Evolutionary conservation across 2,888 invertebrate species (phyloP), one percentile per base, ranked within the genome.

Genomic region (Acleris laterana): DNA sequence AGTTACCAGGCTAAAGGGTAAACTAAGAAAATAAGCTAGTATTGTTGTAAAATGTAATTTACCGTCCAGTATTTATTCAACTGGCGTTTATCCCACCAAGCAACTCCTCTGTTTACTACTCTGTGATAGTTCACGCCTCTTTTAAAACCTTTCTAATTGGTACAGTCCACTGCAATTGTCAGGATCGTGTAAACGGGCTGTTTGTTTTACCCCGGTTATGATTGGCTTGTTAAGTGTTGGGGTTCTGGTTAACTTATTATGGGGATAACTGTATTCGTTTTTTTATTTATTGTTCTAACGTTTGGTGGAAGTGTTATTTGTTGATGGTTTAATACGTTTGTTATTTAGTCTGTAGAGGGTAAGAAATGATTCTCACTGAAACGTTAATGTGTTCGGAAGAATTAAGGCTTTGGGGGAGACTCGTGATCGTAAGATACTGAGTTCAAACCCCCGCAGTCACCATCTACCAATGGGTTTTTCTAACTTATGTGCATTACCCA

Each of bases 111-210:
- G 20, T 60, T 60, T 17, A 48, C 38, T 13, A 25, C 22, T 16
- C 25, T 55, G 53, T 64, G 53, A 60, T 49, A 55, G 42, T 49
- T 59, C 52, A 55, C 59, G 49, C 59, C 64, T 64, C 22, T 64
- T 64, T 59, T 50, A 55, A 64, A 65, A 51, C 51, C 44, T 48
- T 38, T 48, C 66, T 66, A 65, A 65, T 62, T 66, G 66, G 46
- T 48, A 66, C 46, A 62, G 66, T 62, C 50, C 55, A 66, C 66
- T 62, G 13, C 22, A 46, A 66, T 66, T 52, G 46, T 52, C 51
- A 56, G 56, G 56, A 61, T 42, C 42, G 60, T 51, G 60, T 56
- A 51, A 56, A 65, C 64, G 19, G 42, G 60, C 6, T 66, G 57
- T 66, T 62, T 61, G 66, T 52, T 66, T 44, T 62, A 32, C 55